Conservation (phyloP, 2,113 vertebrate genomes). For the Protomyctophum bolini region DNA sequence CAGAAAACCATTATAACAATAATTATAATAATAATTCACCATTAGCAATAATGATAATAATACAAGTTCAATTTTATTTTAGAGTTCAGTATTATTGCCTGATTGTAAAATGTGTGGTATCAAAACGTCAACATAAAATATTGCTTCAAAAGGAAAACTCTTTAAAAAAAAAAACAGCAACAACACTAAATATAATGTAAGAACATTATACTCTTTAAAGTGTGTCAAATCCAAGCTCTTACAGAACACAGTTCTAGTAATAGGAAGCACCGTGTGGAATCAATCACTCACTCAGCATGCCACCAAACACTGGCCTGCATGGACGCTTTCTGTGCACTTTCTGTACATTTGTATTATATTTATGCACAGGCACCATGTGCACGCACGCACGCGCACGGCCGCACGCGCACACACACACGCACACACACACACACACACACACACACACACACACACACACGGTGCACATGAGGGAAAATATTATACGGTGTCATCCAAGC, state of each 20-base stretch:
- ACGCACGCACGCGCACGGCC: neutral
- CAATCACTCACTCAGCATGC: slow-evolving; percentile 70
- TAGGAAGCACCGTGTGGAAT: slow-evolving; percentile 59
- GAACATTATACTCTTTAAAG: slow-evolving; percentile 58
- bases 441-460: slow-evolving; percentile 15
- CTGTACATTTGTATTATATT: neutral
- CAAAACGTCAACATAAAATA: slow-evolving; percentile 58
- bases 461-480: slow-evolving; percentile 35
- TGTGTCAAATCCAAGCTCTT: slow-evolving; percentile 69
- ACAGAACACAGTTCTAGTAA: slow-evolving; percentile 58
- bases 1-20: slow-evolving; percentile 52
- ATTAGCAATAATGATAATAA: slow-evolving; percentile 58
- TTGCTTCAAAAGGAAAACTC: slow-evolving; percentile 52
- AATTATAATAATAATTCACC: slow-evolving; percentile 24
- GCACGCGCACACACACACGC: neutral
- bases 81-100: slow-evolving; percentile 39
- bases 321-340: slow-evolving; percentile 29
- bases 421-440: slow-evolving; percentile 22
- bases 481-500: slow-evolving; percentile 33
- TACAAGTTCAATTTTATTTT: slow-evolving; percentile 46
- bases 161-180: slow-evolving; percentile 35
- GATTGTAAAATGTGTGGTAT: slow-evolving; percentile 41
- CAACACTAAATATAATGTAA: slow-evolving; percentile 54
- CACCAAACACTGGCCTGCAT: slow-evolving; percentile 48
- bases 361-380: slow-evolving; percentile 4